These are phyloP conservation scores for Hemicentrotus pulcherrimus DNA, from an alignment of 35 echinoderm and acorn worm genomes.

Conservation along the genomic window DNA sequence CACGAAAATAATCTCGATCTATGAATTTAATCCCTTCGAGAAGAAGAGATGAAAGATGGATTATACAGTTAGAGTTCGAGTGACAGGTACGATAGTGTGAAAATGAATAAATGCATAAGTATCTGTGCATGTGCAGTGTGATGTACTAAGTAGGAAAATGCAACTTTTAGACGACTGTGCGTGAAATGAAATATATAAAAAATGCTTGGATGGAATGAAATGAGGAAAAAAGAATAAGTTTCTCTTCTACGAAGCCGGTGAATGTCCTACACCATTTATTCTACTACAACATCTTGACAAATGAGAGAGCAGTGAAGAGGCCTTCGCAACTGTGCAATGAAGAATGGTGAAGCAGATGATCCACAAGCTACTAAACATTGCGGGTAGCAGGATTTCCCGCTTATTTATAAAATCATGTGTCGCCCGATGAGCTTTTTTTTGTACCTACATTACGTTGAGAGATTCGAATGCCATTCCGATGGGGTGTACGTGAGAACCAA, in stretches of 20 bases:
- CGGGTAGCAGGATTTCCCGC: constrained; percentile 7
- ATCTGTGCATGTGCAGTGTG: background rate
- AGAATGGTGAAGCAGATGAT: constrained; percentile 36
- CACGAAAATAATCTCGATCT: too few relatives aligned
- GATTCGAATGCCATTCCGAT: constrained; percentile 27
- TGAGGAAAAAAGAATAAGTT: background rate
- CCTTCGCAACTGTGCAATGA: constrained; percentile 24
- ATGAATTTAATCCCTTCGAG: too few relatives aligned
- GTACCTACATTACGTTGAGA: constrained; percentile 51
- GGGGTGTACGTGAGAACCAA: constrained; percentile 28
- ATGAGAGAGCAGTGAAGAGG: background rate
- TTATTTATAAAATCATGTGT: background rate
- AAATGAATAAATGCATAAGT: constrained; percentile 11
- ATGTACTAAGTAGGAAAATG: background rate
- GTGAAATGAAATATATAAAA: background rate
- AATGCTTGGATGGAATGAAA: constrained; percentile 2
- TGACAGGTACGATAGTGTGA: background rate
- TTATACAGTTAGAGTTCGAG: background rate
- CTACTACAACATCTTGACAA: constrained; percentile 5
- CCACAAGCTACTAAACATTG: constrained; percentile 17
- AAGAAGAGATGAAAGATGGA: too few relatives aligned
- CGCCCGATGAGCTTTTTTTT: constrained; percentile 26
- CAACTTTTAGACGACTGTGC: constrained; percentile 16
- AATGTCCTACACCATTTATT: background rate
- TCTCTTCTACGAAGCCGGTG: background rate